Conservation (phyloP, 2,797 vertebrate species). For the Sternotherus odoratus region DNA sequence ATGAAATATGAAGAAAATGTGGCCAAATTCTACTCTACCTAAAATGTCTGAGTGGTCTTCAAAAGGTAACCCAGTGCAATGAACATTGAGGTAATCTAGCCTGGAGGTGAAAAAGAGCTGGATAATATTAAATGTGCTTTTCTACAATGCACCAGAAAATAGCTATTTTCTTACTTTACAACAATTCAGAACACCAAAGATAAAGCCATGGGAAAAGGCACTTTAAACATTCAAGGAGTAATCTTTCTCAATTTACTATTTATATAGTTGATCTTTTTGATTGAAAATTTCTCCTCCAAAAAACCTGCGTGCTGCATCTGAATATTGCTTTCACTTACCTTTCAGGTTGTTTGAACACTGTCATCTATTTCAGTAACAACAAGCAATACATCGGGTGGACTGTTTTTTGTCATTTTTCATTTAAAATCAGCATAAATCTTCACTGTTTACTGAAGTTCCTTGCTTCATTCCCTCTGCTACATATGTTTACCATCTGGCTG, state of each 20-base stretch:
- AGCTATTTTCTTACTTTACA: conserved; percentile 14
- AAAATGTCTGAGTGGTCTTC: background rate
- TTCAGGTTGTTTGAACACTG: background rate
- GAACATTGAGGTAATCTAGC: background rate
- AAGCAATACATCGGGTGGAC: background rate
- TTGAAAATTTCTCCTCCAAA: conserved; percentile 45
- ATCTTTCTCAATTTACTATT: conserved; percentile 45
- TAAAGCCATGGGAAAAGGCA: conserved; percentile 14
- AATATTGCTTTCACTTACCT: conserved; percentile 37
- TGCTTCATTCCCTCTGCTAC: conserved; percentile 49
- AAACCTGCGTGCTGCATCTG: background rate
- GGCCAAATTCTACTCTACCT: background rate
- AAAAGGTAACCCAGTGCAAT: background rate
- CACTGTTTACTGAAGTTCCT: conserved; percentile 42
- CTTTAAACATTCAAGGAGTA: conserved; percentile 35
- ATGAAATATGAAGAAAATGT: conserved; percentile 3
- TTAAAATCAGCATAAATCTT: background rate
- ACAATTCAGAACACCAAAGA: conserved; percentile 26
- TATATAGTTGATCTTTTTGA: conserved; percentile 16
- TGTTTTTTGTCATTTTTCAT: background rate
- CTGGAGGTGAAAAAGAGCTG: conserved; percentile 16
- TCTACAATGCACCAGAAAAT: background rate
- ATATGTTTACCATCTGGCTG: conserved; percentile 65
- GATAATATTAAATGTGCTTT: conserved; percentile 25
- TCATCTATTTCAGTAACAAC: background rate